Percentiles rank a stretch among this genome's conserved stretches.
These are phyloP conservation scores for Rhea pennata DNA, from an alignment of 2,113 vertebrate species.

Conservation along the genomic window DNA sequence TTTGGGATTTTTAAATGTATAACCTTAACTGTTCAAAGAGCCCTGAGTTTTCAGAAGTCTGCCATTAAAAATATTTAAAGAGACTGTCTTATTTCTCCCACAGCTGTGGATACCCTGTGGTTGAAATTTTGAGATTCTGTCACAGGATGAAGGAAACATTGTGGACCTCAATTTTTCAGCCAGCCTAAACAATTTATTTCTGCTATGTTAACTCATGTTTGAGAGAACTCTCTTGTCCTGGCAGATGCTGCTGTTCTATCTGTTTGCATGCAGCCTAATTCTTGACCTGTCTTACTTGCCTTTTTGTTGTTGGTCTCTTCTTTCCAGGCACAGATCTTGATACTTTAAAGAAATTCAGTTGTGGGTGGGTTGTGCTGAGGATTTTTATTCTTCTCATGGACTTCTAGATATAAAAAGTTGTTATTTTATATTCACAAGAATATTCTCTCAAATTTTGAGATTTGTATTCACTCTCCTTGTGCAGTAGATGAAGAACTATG, in stretches of 20 bases:
- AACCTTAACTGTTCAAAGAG: background rate
- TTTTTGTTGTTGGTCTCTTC: background rate
- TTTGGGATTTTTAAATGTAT: background rate
- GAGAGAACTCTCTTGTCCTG: background rate
- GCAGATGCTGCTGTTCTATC: background rate
- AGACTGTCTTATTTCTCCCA: background rate
- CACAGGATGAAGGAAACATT: background rate
- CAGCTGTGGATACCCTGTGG: background rate
- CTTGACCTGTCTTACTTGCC: background rate
- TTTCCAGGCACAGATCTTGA: background rate
- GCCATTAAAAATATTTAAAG: background rate
- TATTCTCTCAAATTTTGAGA: background rate
- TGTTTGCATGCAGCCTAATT: background rate
- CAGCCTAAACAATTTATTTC: background rate
- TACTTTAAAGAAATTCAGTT: background rate
- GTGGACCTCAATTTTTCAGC: background rate
- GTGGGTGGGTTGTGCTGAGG: background rate
- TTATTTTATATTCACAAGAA: background rate
- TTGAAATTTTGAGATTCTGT: background rate
- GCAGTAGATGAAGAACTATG: background rate
- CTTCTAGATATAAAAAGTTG: background rate
- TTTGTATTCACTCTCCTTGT: background rate
- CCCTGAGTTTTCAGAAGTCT: background rate
- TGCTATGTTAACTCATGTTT: background rate
- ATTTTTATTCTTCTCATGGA: background rate